Evolutionary conservation across 64 coral and sea anemone species (phyloP).

Genomic region (Cladopsammia gracilis): DNA sequence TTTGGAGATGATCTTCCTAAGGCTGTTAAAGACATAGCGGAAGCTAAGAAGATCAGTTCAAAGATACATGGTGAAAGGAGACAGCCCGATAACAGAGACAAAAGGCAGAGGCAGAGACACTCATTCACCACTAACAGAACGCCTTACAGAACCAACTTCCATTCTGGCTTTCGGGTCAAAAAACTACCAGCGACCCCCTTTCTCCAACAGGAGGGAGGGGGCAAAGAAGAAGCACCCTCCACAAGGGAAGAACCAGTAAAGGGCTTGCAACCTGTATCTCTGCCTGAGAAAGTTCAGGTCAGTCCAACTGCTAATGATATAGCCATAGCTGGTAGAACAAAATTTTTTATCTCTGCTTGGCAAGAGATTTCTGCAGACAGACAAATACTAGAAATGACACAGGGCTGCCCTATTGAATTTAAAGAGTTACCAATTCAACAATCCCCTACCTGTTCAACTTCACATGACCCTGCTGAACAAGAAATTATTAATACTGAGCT

Average conservation of each 20-base stretch:
- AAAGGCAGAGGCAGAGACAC: background rate
- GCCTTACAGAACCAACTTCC: background rate
- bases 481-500: slow-evolving; percentile 1
- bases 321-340: slow-evolving; percentile 39
- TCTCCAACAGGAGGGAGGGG: slow-evolving; percentile 6
- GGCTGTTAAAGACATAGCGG: slow-evolving; percentile 22
- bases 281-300: slow-evolving; percentile 21
- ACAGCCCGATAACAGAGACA: background rate
- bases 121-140: background rate
- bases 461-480: background rate
- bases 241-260: background rate
- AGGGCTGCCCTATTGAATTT: slow-evolving; percentile 21
- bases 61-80: slow-evolving; percentile 17
- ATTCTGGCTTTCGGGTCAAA: background rate
- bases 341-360: slow-evolving; percentile 22
- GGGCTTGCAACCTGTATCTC: background rate
- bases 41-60: slow-evolving; percentile 6
- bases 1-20: background rate
- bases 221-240: background rate
- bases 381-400: slow-evolving; percentile 32
- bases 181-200: slow-evolving; percentile 26
- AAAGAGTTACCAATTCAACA: background rate
- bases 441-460: background rate
- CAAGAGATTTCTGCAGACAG: background rate
- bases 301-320: slow-evolving; percentile 2